These are phyloP conservation scores for Himalopsyche phryganea DNA, from an alignment of 1,140 invertebrate genomes.

Conservation along the genomic window DNA sequence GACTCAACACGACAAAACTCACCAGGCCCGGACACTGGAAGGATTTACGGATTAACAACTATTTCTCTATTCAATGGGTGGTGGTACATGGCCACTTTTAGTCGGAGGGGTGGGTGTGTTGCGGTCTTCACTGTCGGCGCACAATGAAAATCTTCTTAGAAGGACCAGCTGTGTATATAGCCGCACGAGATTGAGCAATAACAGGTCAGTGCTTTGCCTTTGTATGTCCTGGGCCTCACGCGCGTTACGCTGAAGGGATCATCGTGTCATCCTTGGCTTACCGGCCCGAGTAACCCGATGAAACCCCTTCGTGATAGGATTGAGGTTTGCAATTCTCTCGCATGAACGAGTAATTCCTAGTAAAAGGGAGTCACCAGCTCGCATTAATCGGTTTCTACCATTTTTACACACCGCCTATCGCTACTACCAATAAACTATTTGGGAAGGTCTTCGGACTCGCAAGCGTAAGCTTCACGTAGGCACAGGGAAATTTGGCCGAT, in stretches of 20 bases:
- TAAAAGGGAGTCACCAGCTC: slow-evolving; percentile 81
- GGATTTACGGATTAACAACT: slow-evolving; percentile 89
- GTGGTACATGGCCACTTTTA: slow-evolving; percentile 84
- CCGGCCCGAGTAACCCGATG: slow-evolving; percentile 71
- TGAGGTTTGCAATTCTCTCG: slow-evolving; percentile 76
- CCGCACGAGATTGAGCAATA: slow-evolving; percentile 74
- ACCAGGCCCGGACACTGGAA: slow-evolving; percentile 82
- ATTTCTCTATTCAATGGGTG: slow-evolving; percentile 86
- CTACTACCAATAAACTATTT: slow-evolving; percentile 84
- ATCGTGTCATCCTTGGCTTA: slow-evolving; percentile 66
- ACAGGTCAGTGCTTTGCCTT: slow-evolving; percentile 82
- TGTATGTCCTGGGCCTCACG: slow-evolving; percentile 78
- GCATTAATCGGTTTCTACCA: slow-evolving; percentile 84
- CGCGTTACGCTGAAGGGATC: slow-evolving; percentile 78
- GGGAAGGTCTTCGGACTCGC: slow-evolving; percentile 71
- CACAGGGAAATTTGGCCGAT: slow-evolving; percentile 63
- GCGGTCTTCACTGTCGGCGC: slow-evolving; percentile 48
- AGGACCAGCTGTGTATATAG: slow-evolving; percentile 61
- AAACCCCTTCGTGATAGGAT: slow-evolving; percentile 79
- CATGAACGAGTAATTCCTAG: slow-evolving; percentile 87
- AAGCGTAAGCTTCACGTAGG: slow-evolving; percentile 49
- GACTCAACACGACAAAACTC: slow-evolving; percentile 79
- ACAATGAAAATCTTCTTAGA: slow-evolving; percentile 65
- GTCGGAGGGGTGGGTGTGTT: slow-evolving; percentile 33
- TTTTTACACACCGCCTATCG: slow-evolving; percentile 89